Base-by-base conservation (phyloP, 2,797 vertebrate species). In the Choloepus didactylus region DNA sequence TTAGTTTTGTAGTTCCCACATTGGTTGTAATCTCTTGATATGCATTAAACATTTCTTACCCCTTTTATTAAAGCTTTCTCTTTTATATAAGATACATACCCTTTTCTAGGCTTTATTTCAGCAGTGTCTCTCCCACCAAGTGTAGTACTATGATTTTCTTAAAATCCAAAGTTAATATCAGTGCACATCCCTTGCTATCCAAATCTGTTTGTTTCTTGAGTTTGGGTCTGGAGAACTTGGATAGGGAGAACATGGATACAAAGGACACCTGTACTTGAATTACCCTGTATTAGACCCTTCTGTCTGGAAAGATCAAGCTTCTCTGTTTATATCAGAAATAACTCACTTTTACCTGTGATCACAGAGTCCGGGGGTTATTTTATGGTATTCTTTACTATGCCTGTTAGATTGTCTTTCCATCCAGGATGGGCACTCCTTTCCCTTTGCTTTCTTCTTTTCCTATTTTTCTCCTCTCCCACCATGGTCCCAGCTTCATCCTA, bases 61-160 rank as follows among this genome's bases (percentile, higher is more conserved):
- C 27, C 46, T 56, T 90, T 75, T 72, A 51, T 38, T 79, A 60
- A 1, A 92, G 25, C 2, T 27, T 84, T 87, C 67, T 89, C 49
- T 49, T 95, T 73, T 69, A 91, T 69, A 56, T 38, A 38, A 83
- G 31, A 87, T 41, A 16, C n/a, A 60, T 38, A 29, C 8, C 15
- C 54, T 80, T 90, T 94, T 60, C 87, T 88, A 31, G 54, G 84
- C 38, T 80, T 67, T 64, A 60, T 80, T 89, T 72, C 31, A 79
- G 49, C 4, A 38, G 0, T 70, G 70, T 86, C 46, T 51, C 35
- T 92, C 46, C 67, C 59, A 38, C 64, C 23, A 60, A 12, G 59
- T 67, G 51, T 67, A 29, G 64, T 87, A n/a, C 23, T 64, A 23
- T 1, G 16, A 35, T 6, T 75, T 56, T 75, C n/a, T 66, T 80